Evolutionary conservation across 2,888 invertebrate genomes (phyloP), one percentile per base, ranked within the genome.

Genomic region (Lithodes maja): DNA sequence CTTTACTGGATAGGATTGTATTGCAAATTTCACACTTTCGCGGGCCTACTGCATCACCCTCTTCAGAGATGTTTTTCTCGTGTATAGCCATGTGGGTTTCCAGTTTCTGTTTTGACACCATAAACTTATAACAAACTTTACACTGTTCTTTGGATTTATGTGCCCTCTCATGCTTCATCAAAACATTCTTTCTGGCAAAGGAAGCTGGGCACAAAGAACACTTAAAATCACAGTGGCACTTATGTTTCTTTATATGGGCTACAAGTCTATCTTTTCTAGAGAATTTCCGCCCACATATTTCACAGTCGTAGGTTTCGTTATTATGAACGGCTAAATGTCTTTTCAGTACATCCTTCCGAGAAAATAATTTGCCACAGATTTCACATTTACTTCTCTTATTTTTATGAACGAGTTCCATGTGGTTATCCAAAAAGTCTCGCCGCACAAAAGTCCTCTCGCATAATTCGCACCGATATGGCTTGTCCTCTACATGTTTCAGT

Each of bases 371-470:
- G 49, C 89, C 90, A 83, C 91, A 91, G 52, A 89, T 75, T 80
- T 89, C 87, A 81, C 91, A 91, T 55, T 90, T 91, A n/a, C 82
- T 82, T 61, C 89, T 89, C 52, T 90, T 91, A 81, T 90, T 90
- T 82, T 91, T 86, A 80, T 91, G 91, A 2, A 90, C 85, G 12
- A 86, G 85, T 17, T 89, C 90, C 81, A 90, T 89, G 75, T 91
- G 91, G 3, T 77, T 81, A 49, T 89, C 87, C 79, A 91, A 80
- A 54, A 89, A 87, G 77, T 91, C 91, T 49, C 85, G 83, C 54
- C 91, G 83, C 12, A 87, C 71, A 80, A 89, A 91, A 1, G 90
- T 83, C 71, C 89, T 91, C 17, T 89, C 90, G 74, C 91, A 91
- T 54, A 89, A 52, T 50, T 90, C 87, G 49, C 91, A 91, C 78